These are phyloP conservation scores for Galago senegalensis DNA, from an alignment of 2,797 vertebrate genomes.

Conservation along the genomic window DNA sequence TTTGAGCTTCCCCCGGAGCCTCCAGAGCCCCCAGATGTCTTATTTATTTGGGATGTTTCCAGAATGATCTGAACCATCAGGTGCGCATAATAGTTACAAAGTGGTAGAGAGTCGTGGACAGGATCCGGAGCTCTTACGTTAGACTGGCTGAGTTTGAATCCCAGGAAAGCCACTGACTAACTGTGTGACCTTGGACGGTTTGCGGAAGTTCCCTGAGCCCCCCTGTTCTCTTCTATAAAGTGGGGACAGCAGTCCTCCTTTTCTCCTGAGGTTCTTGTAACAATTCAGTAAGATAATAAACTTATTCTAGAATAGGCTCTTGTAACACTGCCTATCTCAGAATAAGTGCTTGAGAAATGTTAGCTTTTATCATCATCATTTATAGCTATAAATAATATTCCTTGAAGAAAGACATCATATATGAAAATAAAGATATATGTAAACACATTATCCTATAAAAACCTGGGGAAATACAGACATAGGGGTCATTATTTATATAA, in stretches of 20 bases:
- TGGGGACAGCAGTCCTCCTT: background rate
- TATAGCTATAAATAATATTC: background rate
- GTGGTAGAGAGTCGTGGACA: background rate
- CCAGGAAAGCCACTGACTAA: background rate
- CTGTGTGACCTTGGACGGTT: background rate
- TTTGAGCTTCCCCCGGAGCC: background rate
- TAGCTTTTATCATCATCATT: background rate
- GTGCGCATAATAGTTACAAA: background rate
- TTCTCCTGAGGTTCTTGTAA: background rate
- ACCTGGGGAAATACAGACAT: background rate
- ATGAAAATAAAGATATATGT: constrained; percentile 16
- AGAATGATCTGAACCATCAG: background rate
- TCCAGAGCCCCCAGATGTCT: background rate
- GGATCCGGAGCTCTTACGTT: background rate
- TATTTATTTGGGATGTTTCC: constrained; percentile 41
- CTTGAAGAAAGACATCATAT: background rate
- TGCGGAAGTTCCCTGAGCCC: background rate
- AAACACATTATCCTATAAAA: background rate
- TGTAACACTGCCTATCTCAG: background rate
- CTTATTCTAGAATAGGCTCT: background rate
- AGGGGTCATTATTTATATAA: background rate
- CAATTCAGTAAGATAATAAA: background rate
- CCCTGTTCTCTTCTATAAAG: background rate
- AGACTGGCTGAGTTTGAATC: background rate
- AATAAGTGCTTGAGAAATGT: background rate